These are phyloP conservation scores for Echinometra lucunter DNA, from an alignment of 53 echinoderm and acorn worm genomes.

Conservation along the genomic window DNA sequence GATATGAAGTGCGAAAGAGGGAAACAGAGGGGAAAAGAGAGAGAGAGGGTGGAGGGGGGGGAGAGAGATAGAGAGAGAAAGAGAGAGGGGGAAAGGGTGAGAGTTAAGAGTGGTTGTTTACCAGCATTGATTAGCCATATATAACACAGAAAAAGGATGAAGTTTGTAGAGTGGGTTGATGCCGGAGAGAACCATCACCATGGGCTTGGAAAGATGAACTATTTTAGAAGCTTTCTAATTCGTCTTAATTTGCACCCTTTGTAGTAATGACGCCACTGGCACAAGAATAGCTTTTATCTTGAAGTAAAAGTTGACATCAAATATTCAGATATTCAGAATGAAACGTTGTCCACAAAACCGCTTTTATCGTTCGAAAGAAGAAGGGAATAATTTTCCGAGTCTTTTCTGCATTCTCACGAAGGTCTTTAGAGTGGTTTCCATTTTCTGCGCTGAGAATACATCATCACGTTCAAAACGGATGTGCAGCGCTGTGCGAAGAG, in stretches of 20 bases:
- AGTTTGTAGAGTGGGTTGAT: not conserved
- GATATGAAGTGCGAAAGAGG: no score
- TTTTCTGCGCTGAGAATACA: no score
- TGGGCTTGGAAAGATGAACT: not conserved
- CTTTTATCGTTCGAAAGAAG: not conserved
- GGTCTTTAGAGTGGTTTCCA: not conserved
- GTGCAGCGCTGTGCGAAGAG: no score
- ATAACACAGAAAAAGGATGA: not conserved
- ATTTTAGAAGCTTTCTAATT: not conserved
- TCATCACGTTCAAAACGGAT: no score
- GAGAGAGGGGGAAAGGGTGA: not conserved
- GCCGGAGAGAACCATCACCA: not conserved
- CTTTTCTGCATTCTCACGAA: not conserved
- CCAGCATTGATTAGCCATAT: not conserved
- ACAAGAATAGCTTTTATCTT: no score
- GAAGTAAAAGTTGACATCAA: no score
- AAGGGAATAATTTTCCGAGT: not conserved
- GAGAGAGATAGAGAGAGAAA: not conserved
- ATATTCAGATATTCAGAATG: no score
- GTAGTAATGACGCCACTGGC: not conserved
- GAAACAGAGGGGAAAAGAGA: not conserved
- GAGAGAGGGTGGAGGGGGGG: not conserved
- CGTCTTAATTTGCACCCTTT: not conserved
- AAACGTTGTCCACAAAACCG: not conserved
- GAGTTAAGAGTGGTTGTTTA: not conserved